Evolutionary conservation across 23 tunicate species (phyloP).

Genomic region (Halocynthia aurantium): DNA sequence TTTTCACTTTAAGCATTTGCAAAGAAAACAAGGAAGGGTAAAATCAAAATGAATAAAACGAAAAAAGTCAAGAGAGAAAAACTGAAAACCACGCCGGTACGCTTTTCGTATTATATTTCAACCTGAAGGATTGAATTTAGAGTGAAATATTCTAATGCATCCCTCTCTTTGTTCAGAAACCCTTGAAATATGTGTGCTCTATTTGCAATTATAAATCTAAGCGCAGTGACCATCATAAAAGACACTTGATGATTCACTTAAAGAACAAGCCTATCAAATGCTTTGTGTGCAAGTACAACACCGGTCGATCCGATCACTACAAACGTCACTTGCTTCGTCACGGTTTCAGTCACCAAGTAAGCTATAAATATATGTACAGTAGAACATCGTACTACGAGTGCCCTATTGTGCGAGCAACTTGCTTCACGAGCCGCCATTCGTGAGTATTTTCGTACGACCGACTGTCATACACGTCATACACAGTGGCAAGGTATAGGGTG

Average conservation of each 20-base stretch:
- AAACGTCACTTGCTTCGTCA: slow-evolving; percentile 62
- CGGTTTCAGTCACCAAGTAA: slow-evolving; percentile 53
- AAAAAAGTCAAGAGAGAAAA: no score
- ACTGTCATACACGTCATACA: no score
- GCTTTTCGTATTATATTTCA: neutral
- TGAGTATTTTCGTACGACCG: no score
- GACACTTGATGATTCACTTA: slow-evolving; percentile 75
- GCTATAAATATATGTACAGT: no score
- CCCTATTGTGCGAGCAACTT: no score
- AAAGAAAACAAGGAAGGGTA: no score
- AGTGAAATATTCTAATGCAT: neutral
- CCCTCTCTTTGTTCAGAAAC: neutral
- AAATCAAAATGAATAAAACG: no score
- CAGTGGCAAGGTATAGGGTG: no score
- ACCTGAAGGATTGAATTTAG: neutral
- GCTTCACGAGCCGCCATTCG: no score
- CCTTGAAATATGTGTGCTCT: slow-evolving; percentile 46
- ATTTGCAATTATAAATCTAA: slow-evolving; percentile 71
- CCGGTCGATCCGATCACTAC: slow-evolving; percentile 77
- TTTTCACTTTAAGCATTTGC: no score
- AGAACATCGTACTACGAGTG: no score
- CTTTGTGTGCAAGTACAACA: slow-evolving; percentile 55
- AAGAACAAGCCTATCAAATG: slow-evolving; percentile 82
- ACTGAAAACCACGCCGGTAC: neutral
- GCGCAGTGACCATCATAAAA: slow-evolving; percentile 84